Conservation (phyloP, 2,888 invertebrate genomes). For the Cosmopolites sordidus region DNA sequence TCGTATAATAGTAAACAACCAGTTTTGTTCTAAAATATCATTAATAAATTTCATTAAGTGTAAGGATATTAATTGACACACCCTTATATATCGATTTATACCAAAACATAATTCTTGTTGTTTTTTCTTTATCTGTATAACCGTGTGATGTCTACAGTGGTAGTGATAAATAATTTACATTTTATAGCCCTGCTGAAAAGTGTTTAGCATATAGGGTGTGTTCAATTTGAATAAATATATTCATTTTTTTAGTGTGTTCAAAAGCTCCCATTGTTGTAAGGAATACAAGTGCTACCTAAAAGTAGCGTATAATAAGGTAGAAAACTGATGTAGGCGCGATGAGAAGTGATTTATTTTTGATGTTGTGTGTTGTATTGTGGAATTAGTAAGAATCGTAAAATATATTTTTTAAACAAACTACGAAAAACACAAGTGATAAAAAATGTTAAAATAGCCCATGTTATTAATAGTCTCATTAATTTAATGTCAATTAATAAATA, state of each 20-base stretch:
- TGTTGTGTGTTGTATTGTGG: slow-evolving; percentile 2
- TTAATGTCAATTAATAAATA: not conserved
- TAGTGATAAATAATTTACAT: slow-evolving; percentile 12
- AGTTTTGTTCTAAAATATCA: too few relatives aligned
- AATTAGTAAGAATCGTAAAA: not conserved
- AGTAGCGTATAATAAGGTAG: slow-evolving; percentile 38
- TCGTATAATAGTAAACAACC: too few relatives aligned
- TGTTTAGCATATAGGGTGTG: slow-evolving; percentile 40
- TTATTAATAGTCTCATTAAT: not conserved
- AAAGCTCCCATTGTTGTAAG: slow-evolving; percentile 40
- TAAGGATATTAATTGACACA: too few relatives aligned
- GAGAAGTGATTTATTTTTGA: slow-evolving; percentile 20
- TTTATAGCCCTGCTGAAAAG: slow-evolving; percentile 20
- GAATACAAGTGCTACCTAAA: slow-evolving; percentile 40
- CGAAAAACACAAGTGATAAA: too few relatives aligned
- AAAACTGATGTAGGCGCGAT: slow-evolving; percentile 19
- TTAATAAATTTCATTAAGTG: too few relatives aligned
- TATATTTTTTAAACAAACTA: too few relatives aligned
- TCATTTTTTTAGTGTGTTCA: slow-evolving; percentile 36
- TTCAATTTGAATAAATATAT: slow-evolving; percentile 39
- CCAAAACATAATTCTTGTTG: too few relatives aligned
- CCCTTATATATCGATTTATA: too few relatives aligned
- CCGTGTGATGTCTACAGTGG: not conserved
- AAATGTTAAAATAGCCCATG: not conserved
- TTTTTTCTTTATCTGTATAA: too few relatives aligned